These are phyloP conservation scores for Drosophila seclusa DNA, from an alignment of 2,888 invertebrate species.

Conservation along the genomic window DNA sequence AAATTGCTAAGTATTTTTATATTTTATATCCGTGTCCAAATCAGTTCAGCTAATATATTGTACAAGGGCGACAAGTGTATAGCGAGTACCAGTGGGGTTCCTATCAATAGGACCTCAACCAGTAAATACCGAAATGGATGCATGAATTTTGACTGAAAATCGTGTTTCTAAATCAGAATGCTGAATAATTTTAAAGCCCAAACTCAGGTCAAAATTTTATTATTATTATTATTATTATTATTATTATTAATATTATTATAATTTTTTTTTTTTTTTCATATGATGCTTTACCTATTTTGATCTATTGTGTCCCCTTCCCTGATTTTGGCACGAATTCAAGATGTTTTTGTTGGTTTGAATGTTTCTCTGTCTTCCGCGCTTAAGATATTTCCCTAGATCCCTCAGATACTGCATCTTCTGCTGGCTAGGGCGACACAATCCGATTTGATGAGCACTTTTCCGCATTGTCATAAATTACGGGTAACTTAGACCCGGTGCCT, in stretches of 20 bases:
- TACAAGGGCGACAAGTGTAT: too few relatives aligned
- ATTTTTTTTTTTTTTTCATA: too few relatives aligned
- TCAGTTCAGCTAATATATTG: not conserved
- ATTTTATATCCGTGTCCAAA: not conserved
- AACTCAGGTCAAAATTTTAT: too few relatives aligned
- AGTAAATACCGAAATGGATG: too few relatives aligned
- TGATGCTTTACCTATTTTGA: not conserved
- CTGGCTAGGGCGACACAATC: not conserved
- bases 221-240: too few relatives aligned
- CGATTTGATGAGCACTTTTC: not conserved
- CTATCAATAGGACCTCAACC: too few relatives aligned
- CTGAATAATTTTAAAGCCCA: too few relatives aligned
- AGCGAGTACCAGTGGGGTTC: too few relatives aligned
- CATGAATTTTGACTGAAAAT: too few relatives aligned
- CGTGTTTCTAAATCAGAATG: too few relatives aligned
- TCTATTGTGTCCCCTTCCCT: not conserved
- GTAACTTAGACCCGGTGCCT: not conserved
- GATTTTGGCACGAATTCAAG: not conserved
- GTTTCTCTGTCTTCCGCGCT: not conserved
- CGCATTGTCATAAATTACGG: not conserved
- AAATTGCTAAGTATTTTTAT: not conserved
- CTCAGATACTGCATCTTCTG: not conserved
- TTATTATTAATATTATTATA: too few relatives aligned
- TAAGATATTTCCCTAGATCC: not conserved
- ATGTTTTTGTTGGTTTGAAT: not conserved